Evolutionary conservation across 2,888 invertebrate species (phyloP), one percentile per base, ranked within the genome.

Genomic region (Marasmarcha lunaedactyla): DNA sequence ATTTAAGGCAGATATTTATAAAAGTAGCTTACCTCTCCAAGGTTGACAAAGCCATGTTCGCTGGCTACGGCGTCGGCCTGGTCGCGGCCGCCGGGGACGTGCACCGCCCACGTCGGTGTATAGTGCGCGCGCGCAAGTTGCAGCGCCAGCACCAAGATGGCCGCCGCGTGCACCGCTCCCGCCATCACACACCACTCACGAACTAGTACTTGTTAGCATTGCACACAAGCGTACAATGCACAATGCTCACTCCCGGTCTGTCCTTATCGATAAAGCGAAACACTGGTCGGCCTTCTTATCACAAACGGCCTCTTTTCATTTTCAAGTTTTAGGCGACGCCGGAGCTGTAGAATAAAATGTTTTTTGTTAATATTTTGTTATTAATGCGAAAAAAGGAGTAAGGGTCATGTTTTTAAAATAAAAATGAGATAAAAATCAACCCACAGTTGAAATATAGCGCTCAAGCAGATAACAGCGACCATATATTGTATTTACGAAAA

Each of bases 91-190:
- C 88, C 90, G 14, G 89, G 88, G 59, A 95, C 89, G 63, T 93
- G 90, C 43, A 94, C 91, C 46, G 94, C 95, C 93, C 93, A 94
- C 71, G 93, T 92, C 69, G 92, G 90, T 47, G 92, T 90, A 69
- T 87, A 94, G 63, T 90, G 89, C 39, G 71, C 69, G 34, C 53
- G 51, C 42, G 64, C 54, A 46, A 65, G 65, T 54, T 67, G 45
- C 50, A 63, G 46, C 41, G 55, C 56, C 54, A 69, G 58, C 57
- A 74, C 59, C 63, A 73, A 55, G 51, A 68, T 55, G 60, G 64
- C 69, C 57, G 67, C 55, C 52, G 64, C 57, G 52, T 64, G 50
- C 52, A 63, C 67, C 70, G 76, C 76, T 81, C 78, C 76, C 64
- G 65, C 77, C 12, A 12, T 12, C 12, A 76, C 71, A 52, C 68